phyloP scores from a whole-genome alignment of 2,797 vertebrate genomes.

The Tauraco hartlaubi region DNA sequence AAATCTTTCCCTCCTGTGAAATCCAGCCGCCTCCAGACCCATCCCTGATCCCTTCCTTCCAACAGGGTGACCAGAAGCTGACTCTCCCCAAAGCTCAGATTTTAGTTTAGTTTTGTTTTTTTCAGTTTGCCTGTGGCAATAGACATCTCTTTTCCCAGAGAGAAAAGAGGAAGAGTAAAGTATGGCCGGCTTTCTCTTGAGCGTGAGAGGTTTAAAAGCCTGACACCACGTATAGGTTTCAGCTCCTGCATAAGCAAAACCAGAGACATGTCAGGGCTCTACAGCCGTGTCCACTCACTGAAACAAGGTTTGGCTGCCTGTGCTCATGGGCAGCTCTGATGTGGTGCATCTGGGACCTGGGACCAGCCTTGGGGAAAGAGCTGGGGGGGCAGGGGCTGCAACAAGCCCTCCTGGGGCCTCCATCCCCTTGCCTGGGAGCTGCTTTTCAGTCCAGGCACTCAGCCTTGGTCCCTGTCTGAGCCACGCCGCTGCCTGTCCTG shows the following conservation, averaged over 20 bases:
- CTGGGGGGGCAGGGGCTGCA: background rate
- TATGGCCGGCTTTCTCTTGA: background rate
- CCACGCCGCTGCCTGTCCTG: fast-evolving
- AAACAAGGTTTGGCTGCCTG: background rate
- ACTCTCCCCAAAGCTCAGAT: background rate
- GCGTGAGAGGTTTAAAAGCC: background rate
- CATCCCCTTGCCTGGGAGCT: fast-evolving
- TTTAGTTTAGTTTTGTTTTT: background rate
- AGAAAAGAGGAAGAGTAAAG: background rate
- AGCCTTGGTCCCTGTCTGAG: background rate
- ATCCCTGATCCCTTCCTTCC: background rate
- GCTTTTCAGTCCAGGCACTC: background rate
- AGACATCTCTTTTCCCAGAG: background rate
- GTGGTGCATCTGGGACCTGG: background rate
- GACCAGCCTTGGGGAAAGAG: background rate
- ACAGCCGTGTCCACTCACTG: fast-evolving
- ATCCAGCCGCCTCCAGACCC: background rate
- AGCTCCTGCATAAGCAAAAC: background rate
- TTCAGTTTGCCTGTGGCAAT: background rate
- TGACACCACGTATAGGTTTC: fast-evolving
- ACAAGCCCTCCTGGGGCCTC: background rate
- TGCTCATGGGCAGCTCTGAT: background rate
- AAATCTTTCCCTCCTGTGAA: background rate
- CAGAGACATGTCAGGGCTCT: background rate
- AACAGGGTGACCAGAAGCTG: background rate